A percentile compares a stretch with the other conserved stretches of the same genome.
Evolutionary conservation across 2,888 invertebrate species (phyloP).

Genomic region (Hypercompe scribonia): DNA sequence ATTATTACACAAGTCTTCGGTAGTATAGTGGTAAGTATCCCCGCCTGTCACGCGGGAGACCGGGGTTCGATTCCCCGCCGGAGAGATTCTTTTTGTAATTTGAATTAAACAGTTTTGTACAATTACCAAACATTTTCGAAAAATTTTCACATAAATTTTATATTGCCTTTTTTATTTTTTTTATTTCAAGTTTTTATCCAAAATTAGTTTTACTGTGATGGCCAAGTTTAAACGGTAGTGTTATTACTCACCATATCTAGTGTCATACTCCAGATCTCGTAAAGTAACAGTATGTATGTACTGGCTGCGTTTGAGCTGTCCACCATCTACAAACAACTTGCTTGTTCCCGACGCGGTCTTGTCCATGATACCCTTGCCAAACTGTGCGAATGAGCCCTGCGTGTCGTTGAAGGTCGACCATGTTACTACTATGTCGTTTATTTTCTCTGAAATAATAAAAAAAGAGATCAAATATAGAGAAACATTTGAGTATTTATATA

Average conservation of each 20-base stretch:
- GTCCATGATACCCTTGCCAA: conserved; percentile 88
- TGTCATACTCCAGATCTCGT: conserved; percentile 86
- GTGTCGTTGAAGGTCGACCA: conserved; percentile 93
- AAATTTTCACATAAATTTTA: not conserved
- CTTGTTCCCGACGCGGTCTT: conserved; percentile 85
- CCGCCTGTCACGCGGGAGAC: conserved; percentile 87
- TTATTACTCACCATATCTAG: conserved; percentile 86
- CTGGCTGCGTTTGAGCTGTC: conserved; percentile 87
- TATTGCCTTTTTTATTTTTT: not conserved
- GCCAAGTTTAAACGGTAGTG: too few species aligned
- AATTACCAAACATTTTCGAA: not conserved
- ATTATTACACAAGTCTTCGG: conserved; percentile 66
- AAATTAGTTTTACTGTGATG: not conserved
- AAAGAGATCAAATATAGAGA: too few species aligned
- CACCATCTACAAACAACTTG: conserved; percentile 91
- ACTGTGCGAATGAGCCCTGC: conserved; percentile 90
- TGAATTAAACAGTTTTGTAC: not conserved
- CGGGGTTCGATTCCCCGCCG: conserved; percentile 60
- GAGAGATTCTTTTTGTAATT: conserved; percentile 43
- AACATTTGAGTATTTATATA: too few species aligned
- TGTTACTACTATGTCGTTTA: conserved; percentile 88
- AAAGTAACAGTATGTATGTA: conserved; percentile 93
- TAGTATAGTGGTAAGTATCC: conserved; percentile 87
- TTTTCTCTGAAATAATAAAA: conserved; percentile 72
- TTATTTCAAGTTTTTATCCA: not conserved